Evolutionary conservation across 2,888 invertebrate species (phyloP).

Genomic region (Morpho deidamia): DNA sequence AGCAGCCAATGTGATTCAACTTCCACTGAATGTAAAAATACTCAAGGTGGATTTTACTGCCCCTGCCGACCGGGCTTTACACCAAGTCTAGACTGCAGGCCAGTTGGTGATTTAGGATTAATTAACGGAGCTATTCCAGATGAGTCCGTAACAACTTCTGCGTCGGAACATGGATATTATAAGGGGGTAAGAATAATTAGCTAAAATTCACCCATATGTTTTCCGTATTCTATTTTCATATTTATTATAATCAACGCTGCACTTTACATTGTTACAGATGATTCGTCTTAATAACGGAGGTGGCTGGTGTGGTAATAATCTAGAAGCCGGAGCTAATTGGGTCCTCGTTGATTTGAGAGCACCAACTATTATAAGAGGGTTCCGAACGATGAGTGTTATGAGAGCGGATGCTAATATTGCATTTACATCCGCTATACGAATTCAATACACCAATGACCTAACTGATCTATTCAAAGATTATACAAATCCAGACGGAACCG

Average conservation of each 20-base stretch:
- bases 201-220: neutral
- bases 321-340: conserved; percentile 94
- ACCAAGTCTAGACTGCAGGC: conserved; percentile 92
- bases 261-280: conserved; percentile 71
- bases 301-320: conserved; percentile 94
- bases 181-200: conserved; percentile 81
- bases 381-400: conserved; percentile 93
- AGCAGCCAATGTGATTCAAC: conserved; percentile 93
- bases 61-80: conserved; percentile 91
- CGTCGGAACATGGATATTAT: conserved; percentile 88
- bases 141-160: conserved; percentile 91
- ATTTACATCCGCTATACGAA: conserved; percentile 92
- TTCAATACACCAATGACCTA: conserved; percentile 92
- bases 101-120: conserved; percentile 92
- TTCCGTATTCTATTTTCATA: too few relatives aligned
- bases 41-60: conserved; percentile 92
- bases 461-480: conserved; percentile 95
- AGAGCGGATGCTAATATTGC: conserved; percentile 90
- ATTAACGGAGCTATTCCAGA: conserved; percentile 94
- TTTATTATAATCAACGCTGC: too few relatives aligned
- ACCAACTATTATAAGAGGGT: conserved; percentile 92
- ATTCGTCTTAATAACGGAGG: conserved; percentile 86
- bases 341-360: conserved; percentile 91
- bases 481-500: conserved; percentile 94
- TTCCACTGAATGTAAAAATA: conserved; percentile 94